Conservation (phyloP, 1,140 invertebrate species). For the Listronotus oregonensis region DNA sequence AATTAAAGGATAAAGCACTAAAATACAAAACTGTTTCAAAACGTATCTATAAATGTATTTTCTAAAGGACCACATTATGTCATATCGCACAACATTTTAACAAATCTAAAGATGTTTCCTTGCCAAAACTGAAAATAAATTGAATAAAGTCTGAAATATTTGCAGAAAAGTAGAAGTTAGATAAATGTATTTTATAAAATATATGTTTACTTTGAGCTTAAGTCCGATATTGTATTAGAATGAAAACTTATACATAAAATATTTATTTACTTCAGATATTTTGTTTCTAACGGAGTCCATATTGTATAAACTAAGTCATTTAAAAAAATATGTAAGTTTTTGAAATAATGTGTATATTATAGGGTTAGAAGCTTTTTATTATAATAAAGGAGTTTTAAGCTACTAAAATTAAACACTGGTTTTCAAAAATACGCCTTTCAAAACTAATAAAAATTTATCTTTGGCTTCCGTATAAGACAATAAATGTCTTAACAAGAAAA, state of each 20-base stretch:
- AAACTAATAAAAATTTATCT: too few relatives aligned
- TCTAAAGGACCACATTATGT: not conserved
- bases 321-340: conserved; percentile 17
- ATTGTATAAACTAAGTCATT: conserved; percentile 22
- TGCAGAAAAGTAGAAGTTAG: conserved; percentile 5
- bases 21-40: too few relatives aligned
- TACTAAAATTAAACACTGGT: not conserved
- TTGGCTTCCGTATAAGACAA: too few relatives aligned
- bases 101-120: conserved; percentile 5
- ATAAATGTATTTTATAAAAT: conserved; percentile 16
- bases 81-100: conserved; percentile 5
- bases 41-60: not conserved
- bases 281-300: conserved; percentile 4
- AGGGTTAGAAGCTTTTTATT: not conserved
- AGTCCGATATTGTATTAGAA: too few relatives aligned
- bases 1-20: too few relatives aligned
- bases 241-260: not conserved
- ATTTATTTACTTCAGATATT: conserved; percentile 2
- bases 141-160: conserved; percentile 17
- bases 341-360: conserved; percentile 4
- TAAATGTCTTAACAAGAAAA: too few relatives aligned
- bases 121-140: conserved; percentile 16
- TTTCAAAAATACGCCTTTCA: too few relatives aligned
- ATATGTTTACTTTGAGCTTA: conserved; percentile 1
- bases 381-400: not conserved